A percentile compares a stretch with the other conserved stretches of the same genome.
Conservation (phyloP, 2,797 vertebrate species). For the Pseudopleuronectes americanus region DNA sequence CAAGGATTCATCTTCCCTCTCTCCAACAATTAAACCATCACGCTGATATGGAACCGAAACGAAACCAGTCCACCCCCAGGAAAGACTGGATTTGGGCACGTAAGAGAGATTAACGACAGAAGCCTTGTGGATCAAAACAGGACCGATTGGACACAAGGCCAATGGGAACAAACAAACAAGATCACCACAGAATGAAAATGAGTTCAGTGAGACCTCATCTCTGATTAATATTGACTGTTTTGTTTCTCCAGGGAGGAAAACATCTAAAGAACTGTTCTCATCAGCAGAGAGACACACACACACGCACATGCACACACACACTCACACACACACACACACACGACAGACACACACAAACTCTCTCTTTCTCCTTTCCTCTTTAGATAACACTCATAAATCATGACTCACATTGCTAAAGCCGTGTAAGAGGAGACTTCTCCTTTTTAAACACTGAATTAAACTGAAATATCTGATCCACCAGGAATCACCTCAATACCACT, state of each 20-base stretch:
- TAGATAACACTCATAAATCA: slow-evolving; percentile 13
- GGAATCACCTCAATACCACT: background rate
- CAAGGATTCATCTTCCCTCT: background rate
- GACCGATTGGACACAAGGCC: background rate
- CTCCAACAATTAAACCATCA: background rate
- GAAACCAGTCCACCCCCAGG: background rate
- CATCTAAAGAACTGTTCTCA: slow-evolving; percentile 5
- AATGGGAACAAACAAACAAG: background rate
- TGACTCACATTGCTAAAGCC: background rate
- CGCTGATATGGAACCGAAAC: background rate
- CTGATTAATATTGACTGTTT: slow-evolving; percentile 14
- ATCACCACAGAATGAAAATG: slow-evolving; percentile 8
- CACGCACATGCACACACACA: background rate
- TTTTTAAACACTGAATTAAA: background rate
- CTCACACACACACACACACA: too few species aligned
- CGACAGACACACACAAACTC: background rate
- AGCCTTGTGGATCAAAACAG: background rate
- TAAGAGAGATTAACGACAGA: background rate
- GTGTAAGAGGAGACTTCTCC: background rate
- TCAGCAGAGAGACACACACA: background rate
- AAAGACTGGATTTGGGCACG: background rate
- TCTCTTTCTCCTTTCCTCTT: background rate
- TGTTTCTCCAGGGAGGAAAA: slow-evolving; percentile 1
- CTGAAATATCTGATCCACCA: background rate
- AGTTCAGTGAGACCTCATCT: slow-evolving; percentile 2